These are phyloP conservation scores for Cetoscarus ocellatus DNA, from an alignment of 2,797 vertebrate species.

Conservation along the genomic window DNA sequence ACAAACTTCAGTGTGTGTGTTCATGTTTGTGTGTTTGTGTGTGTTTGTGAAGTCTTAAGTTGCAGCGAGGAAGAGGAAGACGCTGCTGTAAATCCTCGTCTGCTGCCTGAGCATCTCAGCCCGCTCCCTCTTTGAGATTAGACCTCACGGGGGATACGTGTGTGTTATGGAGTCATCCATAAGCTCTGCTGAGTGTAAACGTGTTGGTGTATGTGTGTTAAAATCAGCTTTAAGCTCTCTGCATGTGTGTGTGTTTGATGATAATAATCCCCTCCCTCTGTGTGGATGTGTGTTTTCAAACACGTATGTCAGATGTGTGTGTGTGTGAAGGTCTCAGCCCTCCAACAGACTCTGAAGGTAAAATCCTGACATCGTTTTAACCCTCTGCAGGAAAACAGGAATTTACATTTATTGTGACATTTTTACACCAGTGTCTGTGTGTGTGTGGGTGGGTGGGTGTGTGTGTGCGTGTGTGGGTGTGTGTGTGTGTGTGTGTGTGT, in stretches of 20 bases:
- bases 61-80: slow-evolving; percentile 32
- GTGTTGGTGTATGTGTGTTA: slow-evolving; percentile 25
- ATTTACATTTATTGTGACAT: slow-evolving; percentile 28
- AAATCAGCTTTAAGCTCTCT: slow-evolving; percentile 53
- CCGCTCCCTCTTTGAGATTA: slow-evolving; percentile 57
- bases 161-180: slow-evolving; percentile 20
- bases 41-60: slow-evolving; percentile 1
- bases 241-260: slow-evolving; percentile 37
- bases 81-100: slow-evolving; percentile 62
- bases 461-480: not conserved
- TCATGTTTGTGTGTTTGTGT: slow-evolving; percentile 4
- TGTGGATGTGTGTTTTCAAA: not conserved
- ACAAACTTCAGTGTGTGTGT: slow-evolving; percentile 1
- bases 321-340: slow-evolving; percentile 1
- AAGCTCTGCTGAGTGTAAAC: slow-evolving; percentile 37
- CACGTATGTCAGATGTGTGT: not conserved
- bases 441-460: not conserved
- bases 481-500: slow-evolving; percentile 1
- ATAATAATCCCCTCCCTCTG: slow-evolving; percentile 58
- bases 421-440: not conserved
- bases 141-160: slow-evolving; percentile 9
- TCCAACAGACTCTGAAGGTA: not conserved
- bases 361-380: slow-evolving; percentile 37
- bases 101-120: slow-evolving; percentile 46
- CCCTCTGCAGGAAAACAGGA: not conserved